These are phyloP conservation scores for Pandion haliaetus DNA, from an alignment of 2,113 vertebrate genomes.

Conservation along the genomic window DNA sequence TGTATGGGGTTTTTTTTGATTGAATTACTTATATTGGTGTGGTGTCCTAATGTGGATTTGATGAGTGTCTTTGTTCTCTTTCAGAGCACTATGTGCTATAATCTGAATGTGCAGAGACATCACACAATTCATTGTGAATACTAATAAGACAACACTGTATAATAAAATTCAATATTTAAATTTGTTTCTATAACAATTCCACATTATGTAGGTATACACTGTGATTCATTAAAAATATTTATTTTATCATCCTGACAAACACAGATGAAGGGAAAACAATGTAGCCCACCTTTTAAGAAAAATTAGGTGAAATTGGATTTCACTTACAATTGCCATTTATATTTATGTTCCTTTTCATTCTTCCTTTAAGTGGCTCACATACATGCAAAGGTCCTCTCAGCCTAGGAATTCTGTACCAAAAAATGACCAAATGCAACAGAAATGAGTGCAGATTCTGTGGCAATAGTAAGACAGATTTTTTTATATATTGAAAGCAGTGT, in stretches of 20 bases:
- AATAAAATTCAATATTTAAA: slow-evolving; percentile 2
- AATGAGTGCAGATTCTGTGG: background rate
- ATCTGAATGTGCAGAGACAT: slow-evolving; percentile 9
- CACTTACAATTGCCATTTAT: slow-evolving; percentile 24
- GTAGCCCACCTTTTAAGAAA: background rate
- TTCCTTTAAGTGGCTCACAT: background rate
- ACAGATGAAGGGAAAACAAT: slow-evolving; percentile 15
- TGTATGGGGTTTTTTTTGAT: background rate
- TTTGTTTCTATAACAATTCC: background rate
- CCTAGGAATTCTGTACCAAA: background rate
- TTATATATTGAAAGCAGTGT: background rate
- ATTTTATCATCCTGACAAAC: slow-evolving; percentile 9
- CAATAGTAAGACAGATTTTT: slow-evolving; percentile 4
- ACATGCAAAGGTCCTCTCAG: background rate
- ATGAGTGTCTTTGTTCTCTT: background rate
- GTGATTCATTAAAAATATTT: slow-evolving; percentile 46
- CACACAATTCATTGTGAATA: background rate
- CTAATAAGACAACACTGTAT: background rate
- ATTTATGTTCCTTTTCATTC: slow-evolving; percentile 46
- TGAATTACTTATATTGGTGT: background rate
- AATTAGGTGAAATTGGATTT: slow-evolving; percentile 40
- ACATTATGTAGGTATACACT: background rate
- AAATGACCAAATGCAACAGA: slow-evolving; percentile 17
- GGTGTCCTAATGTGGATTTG: background rate
- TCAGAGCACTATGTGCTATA: background rate